Percentiles rank a stretch among this genome's conserved stretches.
These are phyloP conservation scores for Cynopterus sphinx DNA, from an alignment of 2,797 vertebrate species.

Conservation along the genomic window DNA sequence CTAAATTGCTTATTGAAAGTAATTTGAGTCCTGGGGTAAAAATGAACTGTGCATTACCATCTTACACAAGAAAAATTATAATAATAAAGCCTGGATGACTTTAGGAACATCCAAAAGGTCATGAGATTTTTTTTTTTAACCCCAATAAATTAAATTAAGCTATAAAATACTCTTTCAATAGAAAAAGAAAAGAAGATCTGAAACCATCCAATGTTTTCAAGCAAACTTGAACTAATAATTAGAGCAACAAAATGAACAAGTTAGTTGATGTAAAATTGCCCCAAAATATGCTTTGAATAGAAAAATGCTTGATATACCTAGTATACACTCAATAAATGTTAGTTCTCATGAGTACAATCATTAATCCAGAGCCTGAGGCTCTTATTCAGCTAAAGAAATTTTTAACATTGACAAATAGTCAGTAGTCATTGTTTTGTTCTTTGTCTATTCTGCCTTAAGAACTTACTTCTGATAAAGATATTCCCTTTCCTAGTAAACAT, in stretches of 20 bases:
- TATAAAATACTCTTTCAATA: neutral
- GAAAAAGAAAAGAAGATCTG: neutral
- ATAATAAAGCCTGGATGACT: slow-evolving; percentile 13
- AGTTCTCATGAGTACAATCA: neutral
- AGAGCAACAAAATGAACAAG: neutral
- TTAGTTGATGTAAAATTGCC: neutral
- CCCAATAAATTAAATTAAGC: neutral
- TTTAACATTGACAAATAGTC: neutral
- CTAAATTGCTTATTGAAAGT: slow-evolving; percentile 39
- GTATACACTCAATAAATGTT: neutral
- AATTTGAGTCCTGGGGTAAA: slow-evolving; percentile 43
- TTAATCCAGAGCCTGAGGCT: neutral
- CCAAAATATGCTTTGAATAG: neutral
- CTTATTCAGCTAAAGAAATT: neutral
- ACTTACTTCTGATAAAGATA: neutral
- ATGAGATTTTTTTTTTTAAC: neutral
- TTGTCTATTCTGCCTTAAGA: neutral
- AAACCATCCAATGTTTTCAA: neutral
- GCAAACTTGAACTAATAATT: slow-evolving; percentile 36
- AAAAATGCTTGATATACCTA: neutral
- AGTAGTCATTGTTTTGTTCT: neutral
- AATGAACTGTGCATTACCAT: neutral
- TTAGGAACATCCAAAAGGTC: neutral
- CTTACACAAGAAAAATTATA: slow-evolving; percentile 31
- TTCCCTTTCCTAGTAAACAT: neutral